Evolutionary conservation across 2,888 invertebrate species (phyloP).

Genomic region (Norana najaformis): DNA sequence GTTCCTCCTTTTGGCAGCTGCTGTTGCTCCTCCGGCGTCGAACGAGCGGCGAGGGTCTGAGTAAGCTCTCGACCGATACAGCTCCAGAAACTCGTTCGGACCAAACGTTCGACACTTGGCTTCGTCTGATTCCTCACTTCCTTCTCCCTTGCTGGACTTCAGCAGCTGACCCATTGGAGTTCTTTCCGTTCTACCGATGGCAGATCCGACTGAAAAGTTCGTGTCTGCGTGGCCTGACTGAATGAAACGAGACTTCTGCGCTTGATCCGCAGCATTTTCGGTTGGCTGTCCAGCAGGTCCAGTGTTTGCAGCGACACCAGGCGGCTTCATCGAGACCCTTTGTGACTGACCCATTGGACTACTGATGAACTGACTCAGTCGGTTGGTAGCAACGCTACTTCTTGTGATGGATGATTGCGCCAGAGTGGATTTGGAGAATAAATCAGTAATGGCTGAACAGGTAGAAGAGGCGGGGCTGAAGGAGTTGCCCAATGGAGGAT

Average conservation of each 20-base stretch:
- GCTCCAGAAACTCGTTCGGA: constrained; percentile 28
- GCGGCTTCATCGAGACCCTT: neutral
- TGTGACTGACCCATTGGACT: neutral
- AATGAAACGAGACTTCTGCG: neutral
- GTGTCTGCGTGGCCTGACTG: neutral
- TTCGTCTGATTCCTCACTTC: neutral
- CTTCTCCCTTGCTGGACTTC: neutral
- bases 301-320: neutral
- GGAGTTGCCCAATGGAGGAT: neutral
- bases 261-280: neutral
- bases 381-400: neutral
- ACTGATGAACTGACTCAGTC: neutral
- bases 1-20: neutral
- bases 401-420: neutral
- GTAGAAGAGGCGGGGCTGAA: neutral
- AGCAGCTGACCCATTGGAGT: constrained; percentile 5
- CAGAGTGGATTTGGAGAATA: constrained; percentile 5
- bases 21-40: neutral
- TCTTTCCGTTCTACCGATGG: neutral
- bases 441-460: neutral
- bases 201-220: neutral
- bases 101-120: constrained; percentile 22
- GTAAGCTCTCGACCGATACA: constrained; percentile 27
- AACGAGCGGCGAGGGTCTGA: neutral
- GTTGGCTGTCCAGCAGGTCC: neutral